Evolutionary conservation across 2,888 invertebrate genomes (phyloP), one percentile per base, ranked within the genome.

Genomic region (Megamerina dolium): DNA sequence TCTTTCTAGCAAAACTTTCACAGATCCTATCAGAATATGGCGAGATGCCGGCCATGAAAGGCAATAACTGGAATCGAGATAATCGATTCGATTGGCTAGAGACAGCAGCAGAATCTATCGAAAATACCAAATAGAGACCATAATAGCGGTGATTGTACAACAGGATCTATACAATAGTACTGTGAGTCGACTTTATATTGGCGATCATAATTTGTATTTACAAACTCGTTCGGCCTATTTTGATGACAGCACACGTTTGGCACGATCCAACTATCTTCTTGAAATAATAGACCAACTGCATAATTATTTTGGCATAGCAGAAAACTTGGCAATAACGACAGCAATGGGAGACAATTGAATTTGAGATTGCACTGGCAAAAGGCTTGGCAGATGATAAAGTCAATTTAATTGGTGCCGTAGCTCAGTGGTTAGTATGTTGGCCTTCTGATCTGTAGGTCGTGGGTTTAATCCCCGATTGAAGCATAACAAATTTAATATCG

Each of bases 21-120:
- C 23, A 42, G n/a, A 26, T 67, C 5, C 60, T 63, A 8, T 42
- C 42, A 1, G 55, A 60, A 19, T 66, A 66, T 29, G 67, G 66
- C 10, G 41, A 55, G 18, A 68, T 67, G 61, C 66, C 66, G 0
- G 56, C 53, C 3, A 37, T 65, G 4, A 47, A 43, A n/a, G 58
- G 54, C 1, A 40, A 36, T 1, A 35, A 46, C 3, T 69, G 69
- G 69, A 42, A 50, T 6, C 57, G 52, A 14, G 38, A 44, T 0
- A 37, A 52, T 5, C n/a, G n/a, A n/a, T 70, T 68, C 34, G 60
- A 66, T 41, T 67, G 70, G 66, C 21, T 67, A 17, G 51, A 48
- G 4, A 56, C 61, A 3, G 32, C 55, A 3, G 59, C 53, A 2
- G 51, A 51, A 18, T 58, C 70, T 9, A 36, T 53, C 3, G 32